These are phyloP conservation scores for Ceramica pisi DNA, from an alignment of 2,888 invertebrate species.

Conservation along the genomic window DNA sequence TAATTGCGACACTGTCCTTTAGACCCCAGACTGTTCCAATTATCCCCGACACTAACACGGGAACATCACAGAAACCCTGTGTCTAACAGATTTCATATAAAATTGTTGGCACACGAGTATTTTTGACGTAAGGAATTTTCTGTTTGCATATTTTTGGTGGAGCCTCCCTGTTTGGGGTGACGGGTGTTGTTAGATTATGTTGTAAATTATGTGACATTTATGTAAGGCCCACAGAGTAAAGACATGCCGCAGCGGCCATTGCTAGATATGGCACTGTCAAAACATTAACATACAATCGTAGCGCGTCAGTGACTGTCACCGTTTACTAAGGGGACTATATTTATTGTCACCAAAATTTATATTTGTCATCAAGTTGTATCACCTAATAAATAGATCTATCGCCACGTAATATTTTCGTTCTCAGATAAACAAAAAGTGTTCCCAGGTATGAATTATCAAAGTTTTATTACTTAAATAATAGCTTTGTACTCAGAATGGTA, in stretches of 20 bases:
- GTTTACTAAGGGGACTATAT: too few species aligned
- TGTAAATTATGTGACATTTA: constrained; percentile 15
- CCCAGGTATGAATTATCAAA: too few species aligned
- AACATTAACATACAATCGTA: background rate
- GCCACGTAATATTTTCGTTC: too few species aligned
- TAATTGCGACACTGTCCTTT: constrained; percentile 59
- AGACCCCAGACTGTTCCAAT: constrained; percentile 56
- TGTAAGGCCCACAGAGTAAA: background rate
- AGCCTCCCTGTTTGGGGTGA: background rate
- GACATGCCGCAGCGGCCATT: background rate
- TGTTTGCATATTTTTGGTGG: constrained; percentile 25
- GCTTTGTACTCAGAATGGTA: too few species aligned
- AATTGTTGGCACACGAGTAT: constrained; percentile 18
- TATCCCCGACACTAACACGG: constrained; percentile 46
- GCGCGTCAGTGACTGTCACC: background rate
- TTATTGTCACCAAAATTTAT: too few species aligned
- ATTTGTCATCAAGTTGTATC: too few species aligned
- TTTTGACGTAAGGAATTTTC: constrained; percentile 27
- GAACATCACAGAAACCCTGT: constrained; percentile 9
- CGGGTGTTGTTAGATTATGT: background rate
- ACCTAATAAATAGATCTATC: too few species aligned
- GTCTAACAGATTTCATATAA: constrained; percentile 48
- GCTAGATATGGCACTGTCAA: background rate
- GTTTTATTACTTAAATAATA: too few species aligned
- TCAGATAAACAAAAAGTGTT: too few species aligned